Percentiles rank a stretch among this genome's conserved stretches.
Conservation (phyloP, 53 echinoderm and acorn worm species). For the Zoroaster sp. region DNA sequence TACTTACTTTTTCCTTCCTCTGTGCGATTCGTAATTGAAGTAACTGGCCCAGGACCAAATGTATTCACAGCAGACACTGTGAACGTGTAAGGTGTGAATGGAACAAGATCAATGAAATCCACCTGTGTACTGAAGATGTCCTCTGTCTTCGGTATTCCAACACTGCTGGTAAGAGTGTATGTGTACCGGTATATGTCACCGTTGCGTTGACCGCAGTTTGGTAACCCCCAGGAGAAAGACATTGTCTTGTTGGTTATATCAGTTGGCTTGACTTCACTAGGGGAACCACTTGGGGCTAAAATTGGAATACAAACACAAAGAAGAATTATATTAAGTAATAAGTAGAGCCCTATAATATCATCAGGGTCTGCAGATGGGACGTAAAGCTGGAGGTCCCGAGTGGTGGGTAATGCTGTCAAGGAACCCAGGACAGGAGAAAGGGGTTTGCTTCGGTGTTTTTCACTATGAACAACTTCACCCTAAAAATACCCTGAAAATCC, state of each 20-base stretch:
- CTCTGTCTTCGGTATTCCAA: not conserved
- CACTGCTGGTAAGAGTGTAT: not conserved
- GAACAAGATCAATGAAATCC: not conserved
- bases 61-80: not conserved
- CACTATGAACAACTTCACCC: no score
- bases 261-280: not conserved
- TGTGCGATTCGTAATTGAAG: not conserved
- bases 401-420: not conserved
- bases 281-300: not conserved
- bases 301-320: not conserved
- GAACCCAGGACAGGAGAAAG: no score
- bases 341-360: no score
- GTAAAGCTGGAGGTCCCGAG: not conserved
- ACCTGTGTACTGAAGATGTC: not conserved
- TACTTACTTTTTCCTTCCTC: not conserved
- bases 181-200: not conserved
- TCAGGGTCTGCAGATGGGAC: not conserved
- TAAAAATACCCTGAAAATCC: no score
- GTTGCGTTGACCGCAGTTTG: not conserved
- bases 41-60: not conserved
- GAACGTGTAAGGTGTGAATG: not conserved
- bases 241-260: not conserved
- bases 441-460: no score
- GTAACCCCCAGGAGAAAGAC: not conserved
- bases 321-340: no score